Base-by-base conservation (phyloP, 1,140 invertebrate species). In the Leucophenga varia region DNA sequence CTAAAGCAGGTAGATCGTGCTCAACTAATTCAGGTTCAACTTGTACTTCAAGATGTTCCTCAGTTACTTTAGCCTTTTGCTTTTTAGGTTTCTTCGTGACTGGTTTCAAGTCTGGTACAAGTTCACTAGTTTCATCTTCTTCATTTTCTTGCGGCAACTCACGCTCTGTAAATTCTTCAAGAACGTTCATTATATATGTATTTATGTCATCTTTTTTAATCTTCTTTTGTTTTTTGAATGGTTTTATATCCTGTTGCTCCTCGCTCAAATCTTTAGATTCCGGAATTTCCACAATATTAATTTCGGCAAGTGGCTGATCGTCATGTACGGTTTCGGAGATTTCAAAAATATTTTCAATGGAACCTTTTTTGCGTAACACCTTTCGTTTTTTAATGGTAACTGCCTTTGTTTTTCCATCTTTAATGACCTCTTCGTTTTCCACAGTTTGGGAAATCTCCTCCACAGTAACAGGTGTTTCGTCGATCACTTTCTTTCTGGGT, bases 171-270 rank as follows among this genome's bases (percentile, higher is more conserved):
- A 55, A 55, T 38, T 65, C 60, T 59, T 65, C 61, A 18, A 70
- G 41, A 43, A 72, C 50, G 30, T 72, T 61, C 10, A 68, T 59
- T 2, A 67, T 45, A 30, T 61, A 67, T 7, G 32, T 56, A 3
- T 69, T 49, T 1, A 67, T 36, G 1, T 69, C 60, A 6, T 58
- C 54, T 6, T 56, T 59, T 6, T 56, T 64, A 1, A 69, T 13
- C 45, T 65, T 59, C 48, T 55, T 64, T 9, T 40, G 9, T 20
- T 58, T 60, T 22, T 61, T 56, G 9, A 59, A 34, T 35, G 44
- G 44, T 41, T 47, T 37, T 14, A 43, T 52, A 9, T 37, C 14
- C 30, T 13, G 51, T 36, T 19, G 14, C 21, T 18, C 50, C 41
- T 22, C n/a, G n/a, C n/a, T n/a, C n/a, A n/a, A n/a, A n/a, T 22